Conservation (phyloP, 2,888 invertebrate species). For the Notocelia uddmanniana region DNA sequence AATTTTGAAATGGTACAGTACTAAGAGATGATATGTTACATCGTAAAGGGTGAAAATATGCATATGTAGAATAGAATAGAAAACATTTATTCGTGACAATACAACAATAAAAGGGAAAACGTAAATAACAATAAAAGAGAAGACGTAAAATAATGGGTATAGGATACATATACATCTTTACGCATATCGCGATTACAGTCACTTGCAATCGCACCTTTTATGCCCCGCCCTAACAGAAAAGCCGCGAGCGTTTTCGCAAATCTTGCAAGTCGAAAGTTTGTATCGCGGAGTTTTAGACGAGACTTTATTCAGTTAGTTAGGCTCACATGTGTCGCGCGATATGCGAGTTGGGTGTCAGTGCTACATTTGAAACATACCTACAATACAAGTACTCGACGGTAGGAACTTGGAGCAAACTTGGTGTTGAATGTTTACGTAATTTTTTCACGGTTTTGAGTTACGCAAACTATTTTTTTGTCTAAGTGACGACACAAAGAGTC, state of each 20-base stretch:
- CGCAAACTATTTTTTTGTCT: too few species aligned
- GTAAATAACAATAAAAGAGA: too few species aligned
- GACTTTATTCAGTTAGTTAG: slow-evolving; percentile 79
- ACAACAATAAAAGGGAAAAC: too few species aligned
- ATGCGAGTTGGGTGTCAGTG: slow-evolving; percentile 59
- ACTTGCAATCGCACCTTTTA: slow-evolving; percentile 33
- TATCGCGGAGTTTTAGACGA: slow-evolving; percentile 71
- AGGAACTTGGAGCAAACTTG: slow-evolving; percentile 48
- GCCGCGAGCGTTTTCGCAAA: slow-evolving; percentile 77
- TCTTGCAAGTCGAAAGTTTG: slow-evolving; percentile 77
- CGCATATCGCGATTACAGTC: slow-evolving; percentile 40
- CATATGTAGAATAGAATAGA: too few species aligned
- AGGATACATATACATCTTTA: too few species aligned
- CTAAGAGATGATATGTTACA: too few species aligned
- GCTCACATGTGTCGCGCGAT: slow-evolving; percentile 68
- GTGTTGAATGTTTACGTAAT: not conserved
- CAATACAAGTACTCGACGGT: too few species aligned
- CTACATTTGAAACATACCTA: slow-evolving; percentile 18
- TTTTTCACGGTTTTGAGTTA: not conserved
- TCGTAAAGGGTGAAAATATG: too few species aligned
- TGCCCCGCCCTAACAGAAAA: slow-evolving; percentile 51
- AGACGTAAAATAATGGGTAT: too few species aligned
- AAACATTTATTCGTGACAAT: too few species aligned
- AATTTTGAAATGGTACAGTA: too few species aligned
- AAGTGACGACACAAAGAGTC: too few species aligned